Percentiles rank a stretch among this genome's conserved stretches.
phyloP scores from a whole-genome alignment of 1,140 invertebrate genomes.

The Nomia melanderi region DNA sequence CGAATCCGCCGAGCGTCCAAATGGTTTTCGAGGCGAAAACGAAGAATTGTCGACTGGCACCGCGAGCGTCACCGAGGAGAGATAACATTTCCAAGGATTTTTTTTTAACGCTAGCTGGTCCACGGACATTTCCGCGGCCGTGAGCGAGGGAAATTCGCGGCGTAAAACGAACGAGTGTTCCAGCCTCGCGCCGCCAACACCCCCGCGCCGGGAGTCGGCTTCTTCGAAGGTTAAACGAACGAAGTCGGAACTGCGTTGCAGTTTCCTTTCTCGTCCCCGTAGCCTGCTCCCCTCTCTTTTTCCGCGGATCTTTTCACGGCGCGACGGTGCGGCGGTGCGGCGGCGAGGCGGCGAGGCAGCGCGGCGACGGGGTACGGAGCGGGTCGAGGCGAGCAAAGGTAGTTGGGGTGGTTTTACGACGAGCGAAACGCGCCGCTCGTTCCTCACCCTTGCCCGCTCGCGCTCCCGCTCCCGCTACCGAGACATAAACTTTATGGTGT shows the following conservation, averaged over 20 bases:
- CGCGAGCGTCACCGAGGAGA: too few relatives aligned
- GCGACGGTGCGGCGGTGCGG: neutral
- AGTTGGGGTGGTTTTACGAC: slow-evolving; percentile 71
- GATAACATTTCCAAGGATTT: too few relatives aligned
- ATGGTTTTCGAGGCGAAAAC: too few relatives aligned
- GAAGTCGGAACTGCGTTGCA: slow-evolving; percentile 28
- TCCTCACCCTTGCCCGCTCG: slow-evolving; percentile 40
- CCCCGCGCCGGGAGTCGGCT: neutral
- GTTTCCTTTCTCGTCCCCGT: slow-evolving; percentile 8
- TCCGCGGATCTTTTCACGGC: slow-evolving; percentile 41
- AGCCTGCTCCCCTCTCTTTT: neutral
- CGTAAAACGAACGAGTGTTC: neutral
- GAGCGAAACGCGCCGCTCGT: slow-evolving; percentile 65
- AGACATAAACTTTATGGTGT: slow-evolving; percentile 77
- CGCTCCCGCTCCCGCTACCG: slow-evolving; percentile 47
- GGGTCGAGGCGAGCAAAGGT: slow-evolving; percentile 31
- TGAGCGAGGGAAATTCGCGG: neutral
- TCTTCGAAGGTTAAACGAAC: slow-evolving; percentile 35
- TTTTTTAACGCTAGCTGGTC: neutral
- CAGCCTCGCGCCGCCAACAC: neutral
- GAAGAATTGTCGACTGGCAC: too few relatives aligned
- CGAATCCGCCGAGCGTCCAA: neutral
- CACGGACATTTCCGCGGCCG: neutral
- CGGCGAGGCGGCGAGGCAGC: too few relatives aligned
- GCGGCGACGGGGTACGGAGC: neutral